Conservation (phyloP, 2,888 invertebrate species). For the Caenorhabditis sp. region DNA sequence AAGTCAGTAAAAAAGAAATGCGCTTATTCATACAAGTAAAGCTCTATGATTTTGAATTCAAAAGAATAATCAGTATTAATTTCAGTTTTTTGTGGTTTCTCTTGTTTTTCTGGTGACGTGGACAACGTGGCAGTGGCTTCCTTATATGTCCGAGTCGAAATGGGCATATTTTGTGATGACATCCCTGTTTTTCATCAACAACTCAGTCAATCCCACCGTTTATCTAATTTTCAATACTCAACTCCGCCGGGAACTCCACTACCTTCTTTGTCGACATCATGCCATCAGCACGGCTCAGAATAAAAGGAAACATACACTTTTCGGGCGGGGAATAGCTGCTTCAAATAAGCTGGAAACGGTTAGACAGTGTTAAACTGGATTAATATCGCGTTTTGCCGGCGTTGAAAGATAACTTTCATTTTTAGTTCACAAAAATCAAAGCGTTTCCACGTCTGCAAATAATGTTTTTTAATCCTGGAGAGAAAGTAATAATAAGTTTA, state of each 20-base stretch:
- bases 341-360: slow-evolving; percentile 45
- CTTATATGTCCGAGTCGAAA: slow-evolving; percentile 69
- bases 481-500: not conserved
- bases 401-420: too few relatives aligned
- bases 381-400: too few relatives aligned
- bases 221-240: slow-evolving; percentile 77
- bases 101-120: slow-evolving; percentile 76
- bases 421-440: too few relatives aligned
- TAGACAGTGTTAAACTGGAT: too few relatives aligned
- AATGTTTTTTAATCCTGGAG: too few relatives aligned
- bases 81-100: slow-evolving; percentile 77
- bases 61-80: not conserved
- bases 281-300: slow-evolving; percentile 57
- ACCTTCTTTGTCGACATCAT: slow-evolving; percentile 69
- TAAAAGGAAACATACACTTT: slow-evolving; percentile 56
- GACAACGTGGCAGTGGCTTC: slow-evolving; percentile 78
- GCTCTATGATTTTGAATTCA: too few relatives aligned
- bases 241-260: slow-evolving; percentile 72
- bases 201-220: slow-evolving; percentile 77
- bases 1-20: slow-evolving; percentile 76
- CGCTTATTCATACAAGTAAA: slow-evolving; percentile 74
- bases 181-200: slow-evolving; percentile 77
- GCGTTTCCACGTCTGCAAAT: too few relatives aligned
- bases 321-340: slow-evolving; percentile 42
- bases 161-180: slow-evolving; percentile 78